Evolutionary conservation across 2,888 invertebrate species (phyloP).

Genomic region (Diaprepes abbreviatus): DNA sequence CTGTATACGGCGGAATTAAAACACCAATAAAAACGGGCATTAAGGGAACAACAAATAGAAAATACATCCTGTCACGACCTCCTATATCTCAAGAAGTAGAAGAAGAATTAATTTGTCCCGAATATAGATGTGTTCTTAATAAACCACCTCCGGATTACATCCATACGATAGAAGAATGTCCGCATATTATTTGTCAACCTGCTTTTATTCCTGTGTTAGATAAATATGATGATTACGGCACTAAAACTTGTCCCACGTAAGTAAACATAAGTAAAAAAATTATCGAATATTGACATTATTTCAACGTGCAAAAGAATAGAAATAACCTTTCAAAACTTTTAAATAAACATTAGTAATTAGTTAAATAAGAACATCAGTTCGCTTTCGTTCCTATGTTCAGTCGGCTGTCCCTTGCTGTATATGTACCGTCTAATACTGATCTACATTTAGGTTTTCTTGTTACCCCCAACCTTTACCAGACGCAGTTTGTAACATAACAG

Average conservation of each 20-base stretch:
- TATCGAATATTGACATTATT: no score
- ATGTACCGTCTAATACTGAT: no score
- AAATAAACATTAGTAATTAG: no score
- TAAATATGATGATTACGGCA: slow-evolving; percentile 41
- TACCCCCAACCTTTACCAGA: slow-evolving; percentile 75
- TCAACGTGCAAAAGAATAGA: no score
- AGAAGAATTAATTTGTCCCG: slow-evolving; percentile 53
- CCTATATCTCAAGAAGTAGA: slow-evolving; percentile 24
- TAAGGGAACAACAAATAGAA: slow-evolving; percentile 53
- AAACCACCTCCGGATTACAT: slow-evolving; percentile 68
- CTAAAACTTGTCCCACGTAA: slow-evolving; percentile 58
- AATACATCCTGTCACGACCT: slow-evolving; percentile 37
- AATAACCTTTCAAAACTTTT: no score
- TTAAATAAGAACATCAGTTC: no score
- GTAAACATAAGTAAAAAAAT: slow-evolving; percentile 12
- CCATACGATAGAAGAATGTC: slow-evolving; percentile 55
- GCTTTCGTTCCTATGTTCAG: no score
- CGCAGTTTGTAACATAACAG: slow-evolving; percentile 79
- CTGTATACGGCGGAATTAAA: slow-evolving; percentile 52
- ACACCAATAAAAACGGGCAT: slow-evolving; percentile 61
- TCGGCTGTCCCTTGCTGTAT: no score
- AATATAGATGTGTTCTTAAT: slow-evolving; percentile 72
- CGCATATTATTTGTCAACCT: slow-evolving; percentile 72
- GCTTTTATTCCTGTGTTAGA: slow-evolving; percentile 55
- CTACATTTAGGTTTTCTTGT: slow-evolving; percentile 76